phyloP scores from a whole-genome alignment of 1,140 invertebrate genomes.

The Arctopsyche grandis region DNA sequence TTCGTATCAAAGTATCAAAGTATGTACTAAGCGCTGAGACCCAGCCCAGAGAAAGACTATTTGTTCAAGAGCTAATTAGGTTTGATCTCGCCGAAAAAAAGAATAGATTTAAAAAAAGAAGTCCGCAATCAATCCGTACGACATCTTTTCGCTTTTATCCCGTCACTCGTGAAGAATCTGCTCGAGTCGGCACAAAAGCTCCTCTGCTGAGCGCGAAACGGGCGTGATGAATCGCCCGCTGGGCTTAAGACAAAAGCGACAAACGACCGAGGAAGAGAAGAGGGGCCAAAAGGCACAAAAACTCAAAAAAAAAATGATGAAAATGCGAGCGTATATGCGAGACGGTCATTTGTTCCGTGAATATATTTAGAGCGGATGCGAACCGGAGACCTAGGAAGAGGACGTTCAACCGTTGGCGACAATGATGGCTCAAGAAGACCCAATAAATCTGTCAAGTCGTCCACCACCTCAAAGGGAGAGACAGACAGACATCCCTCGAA shows the following conservation, averaged over 20 bases:
- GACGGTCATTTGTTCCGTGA: constrained; percentile 33
- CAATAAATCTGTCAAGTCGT: constrained; percentile 19
- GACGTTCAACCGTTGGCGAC: constrained; percentile 25
- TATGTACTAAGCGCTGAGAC: not conserved
- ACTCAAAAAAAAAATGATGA: not conserved
- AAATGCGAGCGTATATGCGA: not conserved
- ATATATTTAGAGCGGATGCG: constrained; percentile 42
- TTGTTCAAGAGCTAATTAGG: no score
- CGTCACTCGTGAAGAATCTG: not conserved
- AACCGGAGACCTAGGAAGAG: constrained; percentile 26
- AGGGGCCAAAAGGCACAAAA: not conserved
- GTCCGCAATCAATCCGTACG: not conserved
- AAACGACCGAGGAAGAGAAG: not conserved
- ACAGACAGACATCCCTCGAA: not conserved
- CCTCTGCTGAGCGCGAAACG: not conserved
- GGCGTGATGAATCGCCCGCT: constrained; percentile 30
- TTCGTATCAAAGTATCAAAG: not conserved
- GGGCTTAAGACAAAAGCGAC: constrained; percentile 1
- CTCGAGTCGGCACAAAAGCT: constrained; percentile 14
- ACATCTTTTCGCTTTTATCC: not conserved
- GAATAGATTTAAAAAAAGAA: not conserved
- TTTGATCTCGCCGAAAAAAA: not conserved
- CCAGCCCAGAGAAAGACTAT: not conserved
- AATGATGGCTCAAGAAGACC: constrained; percentile 23
- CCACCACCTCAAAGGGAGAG: not conserved